Evolutionary conservation across 2,113 vertebrate genomes (phyloP).

Genomic region (Leptobrachium leishanense): DNA sequence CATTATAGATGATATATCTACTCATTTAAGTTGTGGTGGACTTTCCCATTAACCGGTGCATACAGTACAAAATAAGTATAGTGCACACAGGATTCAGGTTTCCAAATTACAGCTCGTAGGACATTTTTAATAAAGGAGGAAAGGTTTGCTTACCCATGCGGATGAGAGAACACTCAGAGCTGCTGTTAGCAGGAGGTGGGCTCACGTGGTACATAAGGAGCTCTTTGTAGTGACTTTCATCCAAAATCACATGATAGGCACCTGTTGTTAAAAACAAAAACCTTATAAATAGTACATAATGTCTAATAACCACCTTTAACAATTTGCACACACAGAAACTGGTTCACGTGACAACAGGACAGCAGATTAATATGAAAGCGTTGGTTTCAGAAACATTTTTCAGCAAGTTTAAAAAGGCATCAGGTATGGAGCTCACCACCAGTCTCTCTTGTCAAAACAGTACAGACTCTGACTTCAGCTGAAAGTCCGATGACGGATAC

Average conservation of each 20-base stretch:
- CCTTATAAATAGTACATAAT: no score
- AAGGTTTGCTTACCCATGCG: slow-evolving; percentile 84
- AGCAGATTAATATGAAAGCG: no score
- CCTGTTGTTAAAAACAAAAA: slow-evolving; percentile 64
- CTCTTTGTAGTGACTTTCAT: slow-evolving; percentile 93
- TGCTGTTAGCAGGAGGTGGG: slow-evolving; percentile 86
- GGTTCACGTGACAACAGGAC: no score
- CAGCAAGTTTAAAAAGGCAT: no score
- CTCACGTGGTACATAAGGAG: slow-evolving; percentile 87
- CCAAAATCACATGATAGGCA: slow-evolving; percentile 90
- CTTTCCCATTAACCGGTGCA: neutral
- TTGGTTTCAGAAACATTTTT: no score
- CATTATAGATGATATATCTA: no score
- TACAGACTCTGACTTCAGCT: slow-evolving; percentile 94
- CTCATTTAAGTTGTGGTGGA: no score
- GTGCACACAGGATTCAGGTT: no score
- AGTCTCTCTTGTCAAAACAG: slow-evolving; percentile 88
- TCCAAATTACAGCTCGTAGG: no score
- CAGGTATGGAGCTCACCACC: slow-evolving; percentile 71
- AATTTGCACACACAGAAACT: no score
- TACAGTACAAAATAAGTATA: slow-evolving; percentile 14
- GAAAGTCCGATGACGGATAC: slow-evolving; percentile 93
- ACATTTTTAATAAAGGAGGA: neutral
- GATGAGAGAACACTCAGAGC: slow-evolving; percentile 92
- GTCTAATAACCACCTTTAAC: no score